A percentile compares a stretch with the other conserved stretches of the same genome.
Evolutionary conservation across 2,113 vertebrate species (phyloP).

Genomic region (Triplophysa dalaica): DNA sequence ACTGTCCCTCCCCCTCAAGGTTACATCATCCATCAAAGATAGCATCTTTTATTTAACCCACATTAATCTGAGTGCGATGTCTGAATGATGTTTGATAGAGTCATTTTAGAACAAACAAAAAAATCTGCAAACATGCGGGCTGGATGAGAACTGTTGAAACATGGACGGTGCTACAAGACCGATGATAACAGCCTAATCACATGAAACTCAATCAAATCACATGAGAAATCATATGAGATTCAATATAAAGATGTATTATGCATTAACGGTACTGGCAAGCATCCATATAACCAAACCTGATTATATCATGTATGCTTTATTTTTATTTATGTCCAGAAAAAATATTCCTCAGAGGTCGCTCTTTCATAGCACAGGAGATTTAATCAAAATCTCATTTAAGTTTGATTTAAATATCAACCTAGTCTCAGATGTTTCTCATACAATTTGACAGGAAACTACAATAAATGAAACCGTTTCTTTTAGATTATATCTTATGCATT

Average conservation of each 20-base stretch:
- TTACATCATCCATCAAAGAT: conserved; percentile 45
- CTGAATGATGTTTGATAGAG: conserved; percentile 41
- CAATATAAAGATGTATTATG: not conserved
- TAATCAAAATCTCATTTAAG: too few species aligned
- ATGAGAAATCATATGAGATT: not conserved
- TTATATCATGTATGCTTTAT: not conserved
- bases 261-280: not conserved
- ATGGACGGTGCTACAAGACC: conserved; percentile 2
- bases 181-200: conserved; percentile 21
- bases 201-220: not conserved
- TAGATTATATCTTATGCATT: too few species aligned
- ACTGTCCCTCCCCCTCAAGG: conserved; percentile 46
- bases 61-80: conserved; percentile 38
- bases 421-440: too few species aligned
- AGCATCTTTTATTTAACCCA: conserved; percentile 50
- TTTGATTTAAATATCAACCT: too few species aligned
- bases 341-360: too few species aligned
- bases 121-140: conserved; percentile 53
- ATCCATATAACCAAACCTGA: not conserved
- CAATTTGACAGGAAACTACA: too few species aligned
- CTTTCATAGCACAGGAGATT: too few species aligned
- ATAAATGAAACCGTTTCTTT: too few species aligned
- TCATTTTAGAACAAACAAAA: conserved; percentile 29
- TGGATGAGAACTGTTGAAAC: conserved; percentile 26
- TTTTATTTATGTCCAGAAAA: not conserved